phyloP scores from a whole-genome alignment of 2,888 invertebrate species.

The Leptopilina syphax region DNA sequence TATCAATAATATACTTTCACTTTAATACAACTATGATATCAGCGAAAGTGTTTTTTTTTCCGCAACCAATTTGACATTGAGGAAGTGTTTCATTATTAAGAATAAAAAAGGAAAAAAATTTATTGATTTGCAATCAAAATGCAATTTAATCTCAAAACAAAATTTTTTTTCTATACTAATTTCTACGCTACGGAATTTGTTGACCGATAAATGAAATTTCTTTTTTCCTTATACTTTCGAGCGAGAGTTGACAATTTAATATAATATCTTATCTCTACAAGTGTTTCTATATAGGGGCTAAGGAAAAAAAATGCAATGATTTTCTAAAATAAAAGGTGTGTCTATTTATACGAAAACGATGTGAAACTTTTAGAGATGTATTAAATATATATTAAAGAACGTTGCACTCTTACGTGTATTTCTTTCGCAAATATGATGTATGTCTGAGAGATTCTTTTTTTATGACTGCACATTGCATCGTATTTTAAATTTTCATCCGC shows the following conservation, averaged over 20 bases:
- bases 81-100: too few species aligned
- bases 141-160: too few species aligned
- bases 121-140: too few species aligned
- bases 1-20: slow-evolving; percentile 9
- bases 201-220: too few species aligned
- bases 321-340: slow-evolving; percentile 31
- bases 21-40: background rate
- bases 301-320: background rate
- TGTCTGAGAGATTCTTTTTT: background rate
- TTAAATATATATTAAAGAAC: slow-evolving; percentile 5
- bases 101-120: too few species aligned
- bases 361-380: slow-evolving; percentile 2
- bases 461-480: background rate
- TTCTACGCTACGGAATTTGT: too few species aligned
- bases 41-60: too few species aligned
- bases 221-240: background rate
- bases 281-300: background rate
- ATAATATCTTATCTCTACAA: background rate
- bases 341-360: slow-evolving; percentile 11
- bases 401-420: slow-evolving; percentile 14
- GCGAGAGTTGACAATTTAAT: background rate
- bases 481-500: slow-evolving; percentile 1
- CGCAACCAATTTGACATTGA: too few species aligned
- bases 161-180: too few species aligned
- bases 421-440: slow-evolving; percentile 28